Percentiles rank a stretch among this genome's conserved stretches.
These are phyloP conservation scores for Cantharis nigra DNA, from an alignment of 2,888 invertebrate genomes.

Conservation along the genomic window DNA sequence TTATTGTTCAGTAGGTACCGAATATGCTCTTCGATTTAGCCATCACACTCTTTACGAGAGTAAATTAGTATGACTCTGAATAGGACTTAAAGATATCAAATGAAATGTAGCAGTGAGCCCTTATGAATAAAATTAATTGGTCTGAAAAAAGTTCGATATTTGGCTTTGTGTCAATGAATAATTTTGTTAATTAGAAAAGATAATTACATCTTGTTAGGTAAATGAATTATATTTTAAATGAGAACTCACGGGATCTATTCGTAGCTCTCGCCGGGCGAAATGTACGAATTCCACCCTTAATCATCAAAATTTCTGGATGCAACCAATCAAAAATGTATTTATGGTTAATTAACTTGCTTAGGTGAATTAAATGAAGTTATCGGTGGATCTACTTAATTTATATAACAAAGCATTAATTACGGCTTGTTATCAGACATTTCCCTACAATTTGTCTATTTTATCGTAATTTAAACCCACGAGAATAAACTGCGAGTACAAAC, in stretches of 20 bases:
- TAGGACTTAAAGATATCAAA: too few relatives aligned
- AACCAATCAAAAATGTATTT: slow-evolving; percentile 7
- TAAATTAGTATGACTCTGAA: too few relatives aligned
- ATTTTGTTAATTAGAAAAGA: too few relatives aligned
- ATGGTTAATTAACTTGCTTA: slow-evolving; percentile 22
- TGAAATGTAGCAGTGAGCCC: too few relatives aligned
- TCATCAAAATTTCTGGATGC: not conserved
- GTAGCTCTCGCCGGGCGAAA: not conserved
- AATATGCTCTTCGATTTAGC: too few relatives aligned
- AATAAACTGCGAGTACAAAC: slow-evolving; percentile 6
- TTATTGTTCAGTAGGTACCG: too few relatives aligned
- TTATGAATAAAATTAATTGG: too few relatives aligned
- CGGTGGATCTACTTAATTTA: slow-evolving; percentile 21
- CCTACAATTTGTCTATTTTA: slow-evolving; percentile 28
- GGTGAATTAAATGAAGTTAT: slow-evolving; percentile 26
- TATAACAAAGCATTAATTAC: slow-evolving; percentile 24
- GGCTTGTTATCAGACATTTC: slow-evolving; percentile 27
- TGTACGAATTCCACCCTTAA: not conserved
- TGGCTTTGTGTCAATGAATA: too few relatives aligned
- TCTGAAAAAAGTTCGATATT: too few relatives aligned
- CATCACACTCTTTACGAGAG: too few relatives aligned
- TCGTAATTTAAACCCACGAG: slow-evolving; percentile 16
- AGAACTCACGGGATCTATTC: not conserved
- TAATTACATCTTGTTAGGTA: too few relatives aligned
- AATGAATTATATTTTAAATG: not conserved